Evolutionary conservation across 2,888 invertebrate genomes (phyloP).

Genomic region (Drosophila setosimentum): DNA sequence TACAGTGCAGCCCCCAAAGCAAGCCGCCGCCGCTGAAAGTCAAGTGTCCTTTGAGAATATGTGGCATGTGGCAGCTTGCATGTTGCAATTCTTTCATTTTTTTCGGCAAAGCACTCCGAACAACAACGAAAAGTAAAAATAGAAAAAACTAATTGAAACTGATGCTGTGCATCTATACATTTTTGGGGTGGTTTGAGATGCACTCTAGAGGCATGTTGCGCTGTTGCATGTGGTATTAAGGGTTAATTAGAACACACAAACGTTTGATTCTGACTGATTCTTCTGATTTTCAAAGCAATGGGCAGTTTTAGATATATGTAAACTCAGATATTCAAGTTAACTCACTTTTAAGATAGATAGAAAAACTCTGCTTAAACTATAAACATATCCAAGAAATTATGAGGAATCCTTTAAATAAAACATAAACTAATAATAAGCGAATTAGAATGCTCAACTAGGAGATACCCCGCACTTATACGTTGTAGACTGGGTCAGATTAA

Average conservation of each 20-base stretch:
- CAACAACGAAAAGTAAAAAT: slow-evolving; percentile 36
- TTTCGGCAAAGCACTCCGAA: slow-evolving; percentile 57
- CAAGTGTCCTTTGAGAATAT: slow-evolving; percentile 83
- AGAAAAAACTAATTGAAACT: slow-evolving; percentile 68
- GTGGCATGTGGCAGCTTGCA: slow-evolving; percentile 56
- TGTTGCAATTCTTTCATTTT: slow-evolving; percentile 78
- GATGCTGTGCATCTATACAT: slow-evolving; percentile 11
- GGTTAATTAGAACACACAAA: slow-evolving; percentile 71
- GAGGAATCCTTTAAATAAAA: background rate
- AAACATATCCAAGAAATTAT: background rate
- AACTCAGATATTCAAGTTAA: background rate
- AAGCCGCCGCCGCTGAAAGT: slow-evolving; percentile 66
- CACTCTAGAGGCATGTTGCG: slow-evolving; percentile 68
- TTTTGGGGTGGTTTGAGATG: slow-evolving; percentile 10
- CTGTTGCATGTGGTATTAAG: slow-evolving; percentile 54
- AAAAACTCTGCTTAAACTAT: background rate
- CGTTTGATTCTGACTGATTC: slow-evolving; percentile 29
- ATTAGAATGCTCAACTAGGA: background rate
- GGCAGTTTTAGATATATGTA: background rate
- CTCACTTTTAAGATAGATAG: background rate
- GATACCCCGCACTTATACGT: background rate
- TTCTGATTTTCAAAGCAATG: background rate
- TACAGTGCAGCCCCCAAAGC: slow-evolving; percentile 46
- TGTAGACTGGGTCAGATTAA: background rate
- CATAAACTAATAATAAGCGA: background rate